These are phyloP conservation scores for Oenanthe melanoleuca DNA, from an alignment of 2,113 vertebrate species.

Conservation along the genomic window DNA sequence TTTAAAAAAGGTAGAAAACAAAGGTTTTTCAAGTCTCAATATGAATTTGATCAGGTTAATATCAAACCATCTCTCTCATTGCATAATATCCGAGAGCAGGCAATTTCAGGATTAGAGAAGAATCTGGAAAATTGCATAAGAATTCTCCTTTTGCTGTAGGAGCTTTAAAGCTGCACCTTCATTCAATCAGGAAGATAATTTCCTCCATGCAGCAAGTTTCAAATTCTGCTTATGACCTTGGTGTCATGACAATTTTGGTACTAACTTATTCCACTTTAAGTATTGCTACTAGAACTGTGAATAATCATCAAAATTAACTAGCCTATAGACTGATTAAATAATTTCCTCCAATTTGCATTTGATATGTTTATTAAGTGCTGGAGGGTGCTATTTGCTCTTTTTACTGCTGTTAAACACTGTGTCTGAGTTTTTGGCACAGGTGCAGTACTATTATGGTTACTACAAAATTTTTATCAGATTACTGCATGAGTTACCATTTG, in stretches of 20 bases:
- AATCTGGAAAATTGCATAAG: constrained; percentile 3
- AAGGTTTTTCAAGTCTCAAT: neutral
- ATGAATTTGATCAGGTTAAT: neutral
- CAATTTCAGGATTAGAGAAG: constrained; percentile 14
- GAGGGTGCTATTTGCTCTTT: constrained; percentile 42
- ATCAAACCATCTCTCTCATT: neutral
- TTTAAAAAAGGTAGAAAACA: neutral
- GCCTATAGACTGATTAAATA: constrained; percentile 57
- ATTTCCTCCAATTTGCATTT: constrained; percentile 60
- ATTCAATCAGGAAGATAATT: neutral
- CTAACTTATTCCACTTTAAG: neutral
- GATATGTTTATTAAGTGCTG: constrained; percentile 57
- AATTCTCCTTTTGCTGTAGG: neutral
- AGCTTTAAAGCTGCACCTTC: neutral
- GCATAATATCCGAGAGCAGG: neutral
- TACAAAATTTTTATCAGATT: constrained; percentile 58
- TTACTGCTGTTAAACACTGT: constrained; percentile 7
- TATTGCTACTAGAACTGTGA: constrained; percentile 33
- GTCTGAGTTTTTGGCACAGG: constrained; percentile 49
- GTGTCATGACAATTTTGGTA: neutral
- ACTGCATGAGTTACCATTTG: neutral
- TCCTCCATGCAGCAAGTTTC: neutral
- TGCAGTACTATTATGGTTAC: constrained; percentile 15
- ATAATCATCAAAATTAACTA: constrained; percentile 53
- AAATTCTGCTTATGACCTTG: constrained; percentile 3